These are phyloP conservation scores for Chromobotia macracanthus DNA, from an alignment of 2,797 vertebrate genomes.

Conservation along the genomic window DNA sequence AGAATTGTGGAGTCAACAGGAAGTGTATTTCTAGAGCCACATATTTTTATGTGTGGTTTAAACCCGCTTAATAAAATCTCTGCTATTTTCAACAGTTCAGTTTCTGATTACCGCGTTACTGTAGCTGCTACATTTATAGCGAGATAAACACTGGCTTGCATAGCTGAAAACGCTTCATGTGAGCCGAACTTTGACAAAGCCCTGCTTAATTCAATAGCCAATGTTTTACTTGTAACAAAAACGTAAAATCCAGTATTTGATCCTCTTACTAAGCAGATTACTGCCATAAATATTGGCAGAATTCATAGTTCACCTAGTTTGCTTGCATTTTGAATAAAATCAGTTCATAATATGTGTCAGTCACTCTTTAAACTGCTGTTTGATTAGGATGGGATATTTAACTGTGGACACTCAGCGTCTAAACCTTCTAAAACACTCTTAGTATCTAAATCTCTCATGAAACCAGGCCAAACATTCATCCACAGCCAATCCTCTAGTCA, in stretches of 20 bases:
- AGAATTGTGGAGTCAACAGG: conserved; percentile 17
- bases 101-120: conserved; percentile 24
- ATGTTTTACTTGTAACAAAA: conserved; percentile 27
- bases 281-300: conserved; percentile 4
- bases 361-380: neutral
- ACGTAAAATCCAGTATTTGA: conserved; percentile 29
- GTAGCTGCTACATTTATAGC: neutral
- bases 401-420: neutral
- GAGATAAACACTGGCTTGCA: conserved; percentile 37
- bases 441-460: conserved; percentile 17
- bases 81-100: conserved; percentile 2
- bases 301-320: conserved; percentile 8
- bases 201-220: neutral
- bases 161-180: conserved; percentile 32
- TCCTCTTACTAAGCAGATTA: conserved; percentile 10
- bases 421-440: neutral
- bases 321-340: conserved; percentile 2
- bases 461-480: conserved; percentile 8
- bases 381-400: conserved; percentile 5
- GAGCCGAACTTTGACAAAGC: neutral
- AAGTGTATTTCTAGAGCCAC: conserved; percentile 11
- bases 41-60: conserved; percentile 28
- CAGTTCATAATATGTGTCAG: neutral
- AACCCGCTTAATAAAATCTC: conserved; percentile 28
- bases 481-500: neutral